Base-by-base conservation (phyloP, 2,113 vertebrate species). In the Hippoglossus stenolepis region DNA sequence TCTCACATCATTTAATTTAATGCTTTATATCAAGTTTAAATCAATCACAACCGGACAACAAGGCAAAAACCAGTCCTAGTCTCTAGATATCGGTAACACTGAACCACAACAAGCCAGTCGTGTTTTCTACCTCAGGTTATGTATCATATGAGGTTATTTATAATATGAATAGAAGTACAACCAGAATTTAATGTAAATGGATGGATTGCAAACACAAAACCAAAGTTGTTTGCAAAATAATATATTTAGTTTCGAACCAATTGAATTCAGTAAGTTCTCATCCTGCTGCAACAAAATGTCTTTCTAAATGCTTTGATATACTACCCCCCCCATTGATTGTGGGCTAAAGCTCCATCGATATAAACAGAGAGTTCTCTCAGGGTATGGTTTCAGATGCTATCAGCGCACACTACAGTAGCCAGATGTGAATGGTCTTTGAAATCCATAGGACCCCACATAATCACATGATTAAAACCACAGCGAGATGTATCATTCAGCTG, bases 81-180 rank as follows among this genome's bases (percentile, higher is more conserved):
- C 20, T 65, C 65, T 67, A 72, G 53, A 66, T 77, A 70, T 65
- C 2, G 1, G 31, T 35, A 62, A 75, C 78, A 65, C 31, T 71
- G 51, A 73, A 73, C 54, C 73, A 70, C 72, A 78, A 72, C 61
- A 75, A 75, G 38, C 69, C 47, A 75, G 59, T 72, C 51, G 82
- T 76, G 62, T 77, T 84, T 75, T 86, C 80, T 90, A 90, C 88
- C 87, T 92, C 87, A 90, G 78, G 82, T 86, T 80, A 73, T 69
- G 68, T 60, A 82, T 82, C 24, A 63, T 75, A 83, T 63, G 81
- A 74, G 85, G 86, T 90, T 75, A 70, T 70, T 79, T 57, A 59
- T 58, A 75, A 31, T 35, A 68, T 43, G 75, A 79, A 60, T 14
- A 20, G 18, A 81, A 88, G 77, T 23, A 66, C 26, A 84, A 65